Evolutionary conservation across 2,888 invertebrate species (phyloP).

Genomic region (Chydorus sphaericus): DNA sequence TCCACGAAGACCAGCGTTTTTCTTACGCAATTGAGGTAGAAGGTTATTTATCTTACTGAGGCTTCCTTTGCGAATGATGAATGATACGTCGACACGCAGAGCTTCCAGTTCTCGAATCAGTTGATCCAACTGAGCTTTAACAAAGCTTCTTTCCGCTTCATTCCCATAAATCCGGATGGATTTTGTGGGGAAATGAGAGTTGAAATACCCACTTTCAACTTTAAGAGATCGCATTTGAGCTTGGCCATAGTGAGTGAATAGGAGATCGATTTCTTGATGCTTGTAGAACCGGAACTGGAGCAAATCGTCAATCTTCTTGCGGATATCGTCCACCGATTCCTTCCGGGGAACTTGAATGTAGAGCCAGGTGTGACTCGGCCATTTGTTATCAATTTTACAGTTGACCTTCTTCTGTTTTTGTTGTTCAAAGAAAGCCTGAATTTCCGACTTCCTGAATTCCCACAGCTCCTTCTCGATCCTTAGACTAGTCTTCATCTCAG

Average conservation of each 20-base stretch:
- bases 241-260: conserved; percentile 5
- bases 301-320: neutral
- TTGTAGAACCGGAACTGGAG: conserved; percentile 1
- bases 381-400: neutral
- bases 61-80: neutral
- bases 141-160: neutral
- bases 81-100: neutral
- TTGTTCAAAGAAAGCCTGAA: neutral
- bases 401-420: neutral
- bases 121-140: neutral
- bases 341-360: neutral
- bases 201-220: neutral
- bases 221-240: neutral
- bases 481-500: neutral
- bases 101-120: neutral
- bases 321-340: neutral
- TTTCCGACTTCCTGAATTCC: neutral
- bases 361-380: neutral
- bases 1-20: neutral
- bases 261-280: neutral
- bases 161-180: neutral
- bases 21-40: neutral
- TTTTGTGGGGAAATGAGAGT: neutral
- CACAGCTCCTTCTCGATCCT: neutral
- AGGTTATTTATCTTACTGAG: neutral